Evolutionary conservation across 1,140 invertebrate species (phyloP).

Genomic region (Drosophila insularis): DNA sequence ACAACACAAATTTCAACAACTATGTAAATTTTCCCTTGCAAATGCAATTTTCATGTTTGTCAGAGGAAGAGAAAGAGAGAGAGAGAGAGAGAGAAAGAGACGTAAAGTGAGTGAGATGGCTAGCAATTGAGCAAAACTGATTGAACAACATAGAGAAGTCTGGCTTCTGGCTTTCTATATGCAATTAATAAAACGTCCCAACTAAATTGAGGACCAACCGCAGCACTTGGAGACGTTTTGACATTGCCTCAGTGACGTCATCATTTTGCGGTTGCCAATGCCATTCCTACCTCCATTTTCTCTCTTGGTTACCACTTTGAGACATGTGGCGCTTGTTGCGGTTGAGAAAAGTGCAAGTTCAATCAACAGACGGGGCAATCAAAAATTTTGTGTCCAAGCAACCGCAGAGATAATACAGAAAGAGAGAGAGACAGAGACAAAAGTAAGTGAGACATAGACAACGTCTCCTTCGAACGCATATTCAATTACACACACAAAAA

Average conservation of each 20-base stretch:
- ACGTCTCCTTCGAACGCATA: conserved; percentile 44
- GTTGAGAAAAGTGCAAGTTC: conserved; percentile 51
- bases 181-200: conserved; percentile 75
- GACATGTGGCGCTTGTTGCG: conserved; percentile 39
- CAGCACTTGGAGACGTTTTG: conserved; percentile 47
- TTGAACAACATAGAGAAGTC: conserved; percentile 45
- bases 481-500: conserved; percentile 64
- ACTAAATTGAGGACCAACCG: conserved; percentile 68
- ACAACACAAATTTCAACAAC: conserved; percentile 55
- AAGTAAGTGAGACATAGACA: not conserved
- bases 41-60: conserved; percentile 41
- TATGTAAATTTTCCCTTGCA: conserved; percentile 45
- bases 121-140: conserved; percentile 47
- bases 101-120: not conserved
- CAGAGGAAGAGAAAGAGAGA: not conserved
- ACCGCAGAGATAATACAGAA: conserved; percentile 17
- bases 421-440: not conserved
- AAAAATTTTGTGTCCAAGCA: conserved; percentile 29
- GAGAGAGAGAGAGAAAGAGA: not conserved
- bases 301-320: conserved; percentile 2
- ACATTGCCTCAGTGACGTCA: conserved; percentile 45
- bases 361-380: conserved; percentile 39
- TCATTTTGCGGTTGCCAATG: conserved; percentile 3
- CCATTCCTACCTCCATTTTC: too few species aligned
- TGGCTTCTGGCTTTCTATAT: conserved; percentile 10